Evolutionary conservation across 2,797 vertebrate species (phyloP), one percentile per base, ranked within the genome.

Genomic region (Aphelocoma californica): DNA sequence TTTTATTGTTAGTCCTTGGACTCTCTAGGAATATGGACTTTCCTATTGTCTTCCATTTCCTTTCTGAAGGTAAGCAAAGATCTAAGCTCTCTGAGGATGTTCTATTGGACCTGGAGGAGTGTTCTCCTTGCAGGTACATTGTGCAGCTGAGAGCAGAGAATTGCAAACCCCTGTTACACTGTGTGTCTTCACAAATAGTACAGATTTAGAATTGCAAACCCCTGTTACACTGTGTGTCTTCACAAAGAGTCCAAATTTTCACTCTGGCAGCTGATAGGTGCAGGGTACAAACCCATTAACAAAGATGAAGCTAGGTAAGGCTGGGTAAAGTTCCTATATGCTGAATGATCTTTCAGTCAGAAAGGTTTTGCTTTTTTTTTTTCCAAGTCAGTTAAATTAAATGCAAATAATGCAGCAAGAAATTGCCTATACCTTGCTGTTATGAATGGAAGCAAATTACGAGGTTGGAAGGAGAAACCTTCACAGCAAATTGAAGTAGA

Each of bases 1-100:
- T 94, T 72, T 70, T 97, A 69, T 98, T 97, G 19, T 96, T 95
- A 62, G 71, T 97, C 94, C 48, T 96, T 89, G 7, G 97, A 97
- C 71, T 98, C 66, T 60, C 93, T 95, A 40, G 95, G 90, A 57
- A 96, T 78, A 86, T 96, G 91, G 86, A 86, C 94, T 51, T 90
- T 70, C 91, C 97, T 98, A 90, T 82, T 97, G 10, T 97, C 91
- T 29, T 88, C 32, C 25, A 88, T 20, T 50, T 94, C 58, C 36
- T 57, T 86, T 70, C n/a, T 61, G 23, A 83, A 66, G 42, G 26
- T 84, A 89, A 28, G 48, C 72, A 81, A 89, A 65, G 9, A 88
- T 12, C 38, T 53, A 62, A 18, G 64, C 25, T 60, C 88, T 92
- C 66, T 70, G 16, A 96, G 70, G 29, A 90, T 65, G 29, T 78